Percentiles rank a stretch among this genome's conserved stretches.
phyloP scores from a whole-genome alignment of 1,140 invertebrate genomes.

The Lepidotrigona ventralis region DNA sequence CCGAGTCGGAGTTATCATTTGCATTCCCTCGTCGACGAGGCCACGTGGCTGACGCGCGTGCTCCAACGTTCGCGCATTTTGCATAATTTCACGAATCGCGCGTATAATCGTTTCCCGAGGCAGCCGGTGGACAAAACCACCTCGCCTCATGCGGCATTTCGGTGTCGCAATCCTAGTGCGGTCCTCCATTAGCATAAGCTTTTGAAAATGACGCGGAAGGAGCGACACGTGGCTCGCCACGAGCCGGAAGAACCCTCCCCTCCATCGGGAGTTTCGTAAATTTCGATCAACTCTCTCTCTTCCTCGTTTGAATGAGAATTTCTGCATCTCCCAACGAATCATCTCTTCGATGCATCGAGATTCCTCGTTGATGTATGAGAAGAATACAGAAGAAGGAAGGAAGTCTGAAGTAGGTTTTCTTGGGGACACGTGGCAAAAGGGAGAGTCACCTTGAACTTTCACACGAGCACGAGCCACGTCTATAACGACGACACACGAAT shows the following conservation, averaged over 20 bases:
- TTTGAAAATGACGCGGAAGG: constrained; percentile 49
- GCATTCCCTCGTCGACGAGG: constrained; percentile 63
- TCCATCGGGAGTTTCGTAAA: constrained; percentile 30
- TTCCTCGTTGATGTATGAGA: neutral
- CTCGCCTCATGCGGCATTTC: constrained; percentile 38
- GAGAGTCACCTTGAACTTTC: neutral
- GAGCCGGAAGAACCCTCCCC: constrained; percentile 45
- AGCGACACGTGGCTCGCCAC: constrained; percentile 68
- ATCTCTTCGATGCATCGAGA: neutral
- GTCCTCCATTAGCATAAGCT: constrained; percentile 72
- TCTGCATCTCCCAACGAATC: too few species aligned
- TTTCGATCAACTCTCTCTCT: neutral
- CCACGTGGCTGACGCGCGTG: constrained; percentile 65
- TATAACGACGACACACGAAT: neutral
- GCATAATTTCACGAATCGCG: constrained; percentile 76
- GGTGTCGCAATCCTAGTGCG: constrained; percentile 43
- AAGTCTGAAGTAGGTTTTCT: neutral
- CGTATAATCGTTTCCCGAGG: constrained; percentile 67
- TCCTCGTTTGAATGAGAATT: neutral
- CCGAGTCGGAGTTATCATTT: constrained; percentile 65
- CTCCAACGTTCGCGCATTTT: constrained; percentile 55
- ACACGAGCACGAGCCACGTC: neutral
- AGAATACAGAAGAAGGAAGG: neutral
- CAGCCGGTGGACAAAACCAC: constrained; percentile 12
- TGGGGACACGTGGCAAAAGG: neutral